Conservation (phyloP, 2,113 vertebrate species). For the Myodes glareolus region DNA sequence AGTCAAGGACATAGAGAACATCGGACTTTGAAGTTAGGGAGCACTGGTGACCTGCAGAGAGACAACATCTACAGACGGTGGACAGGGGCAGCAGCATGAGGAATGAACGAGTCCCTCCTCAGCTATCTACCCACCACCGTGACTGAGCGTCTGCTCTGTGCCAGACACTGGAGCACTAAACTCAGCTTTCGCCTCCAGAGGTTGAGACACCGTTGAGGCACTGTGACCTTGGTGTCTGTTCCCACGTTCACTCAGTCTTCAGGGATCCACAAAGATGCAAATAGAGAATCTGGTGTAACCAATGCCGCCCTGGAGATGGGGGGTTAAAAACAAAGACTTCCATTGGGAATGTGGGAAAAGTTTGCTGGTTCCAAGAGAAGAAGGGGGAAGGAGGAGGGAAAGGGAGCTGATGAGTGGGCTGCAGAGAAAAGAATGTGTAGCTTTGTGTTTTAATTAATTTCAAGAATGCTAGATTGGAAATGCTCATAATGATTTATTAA, state of each 20-base stretch:
- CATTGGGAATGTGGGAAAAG: not conserved
- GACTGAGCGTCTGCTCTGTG: not conserved
- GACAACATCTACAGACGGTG: not conserved
- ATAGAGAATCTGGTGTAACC: not conserved
- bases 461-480: not conserved
- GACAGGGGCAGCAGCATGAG: not conserved
- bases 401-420: not conserved
- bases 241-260: not conserved
- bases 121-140: not conserved
- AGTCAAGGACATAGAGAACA: not conserved
- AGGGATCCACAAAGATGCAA: not conserved
- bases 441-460: constrained; percentile 47
- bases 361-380: not conserved
- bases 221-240: not conserved
- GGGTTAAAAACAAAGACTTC: not conserved
- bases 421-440: not conserved
- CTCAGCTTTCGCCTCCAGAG: not conserved
- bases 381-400: not conserved
- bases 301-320: not conserved
- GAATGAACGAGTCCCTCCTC: not conserved
- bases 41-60: not conserved
- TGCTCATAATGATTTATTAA: constrained; percentile 47
- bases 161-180: not conserved
- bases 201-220: not conserved
- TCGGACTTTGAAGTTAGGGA: not conserved